Evolutionary conservation across 2,797 vertebrate species (phyloP), one percentile per base, ranked within the genome.

Genomic region (Sebastes elongatus): DNA sequence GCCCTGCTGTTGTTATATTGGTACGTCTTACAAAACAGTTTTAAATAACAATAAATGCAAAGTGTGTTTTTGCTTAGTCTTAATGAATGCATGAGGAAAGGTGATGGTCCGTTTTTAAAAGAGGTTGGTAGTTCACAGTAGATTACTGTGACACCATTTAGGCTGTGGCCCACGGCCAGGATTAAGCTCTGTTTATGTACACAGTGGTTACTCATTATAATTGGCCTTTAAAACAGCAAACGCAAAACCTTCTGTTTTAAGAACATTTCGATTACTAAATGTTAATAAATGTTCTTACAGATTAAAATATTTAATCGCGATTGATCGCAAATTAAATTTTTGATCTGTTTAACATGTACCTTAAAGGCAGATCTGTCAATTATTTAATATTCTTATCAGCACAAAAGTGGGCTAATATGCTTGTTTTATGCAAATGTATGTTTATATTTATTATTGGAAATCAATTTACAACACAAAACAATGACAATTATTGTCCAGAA

Each of bases 181-280:
- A 86, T 67, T 83, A 73, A 61, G 64, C 75, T 82, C 60, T 62
- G 63, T 10, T 82, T 66, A 35, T 74, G 65, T 28, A 33, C 67
- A 69, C 53, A 76, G 81, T 46, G 38, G 32, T 78, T 74, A 25
- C 18, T 82, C 65, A 82, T 80, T 76, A 23, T 70, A 76, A 76
- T 61, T 78, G 32, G 27, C 68, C 60, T 74, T 84, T 74, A 72
- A 74, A 67, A 30, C 28, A 18, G 16, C 42, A 46, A 18, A 18
- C 4, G n/a, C 10, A 65, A 2, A 52, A 52, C 7, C 49, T 52
- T 52, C 49, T 49, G 42, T 20, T 18, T 18, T 49, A 20, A 18
- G 16, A 49, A 20, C 16, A 18, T 49, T 49, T 49, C 16, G 42
- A 49, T 49, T 23, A 23, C 23, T 49, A 18, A 49, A 49, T 49